Evolutionary conservation across 2,113 vertebrate species (phyloP).

Genomic region (Xerus inauris): DNA sequence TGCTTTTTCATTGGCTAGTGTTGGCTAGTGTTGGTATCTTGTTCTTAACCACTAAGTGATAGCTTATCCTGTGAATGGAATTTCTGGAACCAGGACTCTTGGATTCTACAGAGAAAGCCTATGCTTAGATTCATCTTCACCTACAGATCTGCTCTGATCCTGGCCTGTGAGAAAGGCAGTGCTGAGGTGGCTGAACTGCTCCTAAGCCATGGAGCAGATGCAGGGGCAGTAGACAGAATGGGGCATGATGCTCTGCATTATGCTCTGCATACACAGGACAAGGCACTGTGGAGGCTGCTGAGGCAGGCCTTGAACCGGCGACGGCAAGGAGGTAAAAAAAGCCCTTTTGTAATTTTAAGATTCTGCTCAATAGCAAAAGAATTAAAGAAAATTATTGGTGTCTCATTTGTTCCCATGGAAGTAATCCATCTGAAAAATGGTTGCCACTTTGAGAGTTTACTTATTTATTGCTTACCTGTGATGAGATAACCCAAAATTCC

Average conservation of each 20-base stretch:
- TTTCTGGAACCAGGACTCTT: neutral
- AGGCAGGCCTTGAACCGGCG: conserved; percentile 32
- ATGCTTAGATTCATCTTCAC: neutral
- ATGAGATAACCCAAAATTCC: neutral
- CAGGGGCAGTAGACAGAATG: neutral
- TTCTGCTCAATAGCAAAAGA: neutral
- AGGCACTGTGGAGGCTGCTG: conserved; percentile 37
- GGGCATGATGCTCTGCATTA: conserved; percentile 73
- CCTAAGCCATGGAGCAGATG: conserved; percentile 76
- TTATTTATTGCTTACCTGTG: neutral
- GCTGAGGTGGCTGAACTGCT: conserved; percentile 82
- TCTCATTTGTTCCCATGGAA: neutral
- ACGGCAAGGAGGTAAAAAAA: conserved; percentile 73
- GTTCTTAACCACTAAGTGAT: neutral
- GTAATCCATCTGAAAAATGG: neutral
- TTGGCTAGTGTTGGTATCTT: neutral
- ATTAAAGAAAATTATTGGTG: neutral
- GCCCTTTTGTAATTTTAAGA: neutral
- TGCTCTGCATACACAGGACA: neutral
- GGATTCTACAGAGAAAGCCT: neutral
- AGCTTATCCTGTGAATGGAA: neutral
- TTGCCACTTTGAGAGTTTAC: neutral
- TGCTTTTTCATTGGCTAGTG: neutral
- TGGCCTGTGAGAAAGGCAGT: conserved; percentile 83
- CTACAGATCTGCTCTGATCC: conserved; percentile 82